A percentile compares a stretch with the other conserved stretches of the same genome.
Evolutionary conservation across 2,113 vertebrate genomes (phyloP).

Genomic region (Fregata magnificens): DNA sequence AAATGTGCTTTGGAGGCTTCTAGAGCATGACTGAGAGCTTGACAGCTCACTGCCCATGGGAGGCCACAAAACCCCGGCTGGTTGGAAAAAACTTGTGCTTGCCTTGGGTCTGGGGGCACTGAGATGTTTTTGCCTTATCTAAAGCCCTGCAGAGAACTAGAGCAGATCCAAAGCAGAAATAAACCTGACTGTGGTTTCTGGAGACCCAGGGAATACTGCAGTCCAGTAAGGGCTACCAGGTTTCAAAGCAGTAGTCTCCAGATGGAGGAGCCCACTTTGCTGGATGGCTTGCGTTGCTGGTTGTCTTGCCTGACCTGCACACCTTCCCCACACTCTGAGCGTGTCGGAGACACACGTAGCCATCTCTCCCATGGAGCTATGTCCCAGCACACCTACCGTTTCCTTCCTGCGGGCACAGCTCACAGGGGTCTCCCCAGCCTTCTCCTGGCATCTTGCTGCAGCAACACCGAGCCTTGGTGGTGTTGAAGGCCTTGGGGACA

Average conservation of each 20-base stretch:
- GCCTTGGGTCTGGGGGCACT: not conserved
- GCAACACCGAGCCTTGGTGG: constrained; percentile 92
- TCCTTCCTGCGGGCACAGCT: constrained; percentile 86
- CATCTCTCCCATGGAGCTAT: accelerated
- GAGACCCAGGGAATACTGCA: not conserved
- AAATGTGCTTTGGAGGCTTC: not conserved
- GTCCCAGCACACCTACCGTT: constrained; percentile 74
- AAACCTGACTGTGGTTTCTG: not conserved
- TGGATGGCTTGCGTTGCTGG: not conserved
- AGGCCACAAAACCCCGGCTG: not conserved
- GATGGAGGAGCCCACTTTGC: not conserved
- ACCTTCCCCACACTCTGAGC: not conserved
- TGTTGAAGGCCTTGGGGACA: constrained; percentile 89
- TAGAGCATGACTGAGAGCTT: not conserved
- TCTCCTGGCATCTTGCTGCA: constrained; percentile 92
- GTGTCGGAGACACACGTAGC: accelerated
- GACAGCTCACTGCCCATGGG: not conserved
- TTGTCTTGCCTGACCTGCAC: not conserved
- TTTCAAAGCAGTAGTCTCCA: not conserved
- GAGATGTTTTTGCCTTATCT: not conserved
- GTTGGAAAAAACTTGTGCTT: not conserved
- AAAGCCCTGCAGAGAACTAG: not conserved
- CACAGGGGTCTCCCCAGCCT: constrained; percentile 94
- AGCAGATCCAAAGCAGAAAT: not conserved
- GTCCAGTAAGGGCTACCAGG: not conserved